These are phyloP conservation scores for Euura saliciscinereae DNA, from an alignment of 1,140 invertebrate genomes.

Conservation along the genomic window DNA sequence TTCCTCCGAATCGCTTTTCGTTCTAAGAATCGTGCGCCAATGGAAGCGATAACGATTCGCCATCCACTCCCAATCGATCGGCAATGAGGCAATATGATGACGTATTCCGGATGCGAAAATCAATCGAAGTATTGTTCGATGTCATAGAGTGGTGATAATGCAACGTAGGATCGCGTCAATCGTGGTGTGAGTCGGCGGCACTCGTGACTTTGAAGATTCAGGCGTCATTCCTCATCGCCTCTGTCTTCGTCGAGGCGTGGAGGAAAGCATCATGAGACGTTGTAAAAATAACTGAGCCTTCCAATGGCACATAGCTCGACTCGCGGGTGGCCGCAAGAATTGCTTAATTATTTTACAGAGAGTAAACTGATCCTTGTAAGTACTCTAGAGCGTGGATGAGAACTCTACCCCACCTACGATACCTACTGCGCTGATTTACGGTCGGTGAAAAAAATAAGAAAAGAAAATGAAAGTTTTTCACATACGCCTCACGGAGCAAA, in stretches of 20 bases:
- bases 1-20: neutral
- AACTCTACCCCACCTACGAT: no score
- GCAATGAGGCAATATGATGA: no score
- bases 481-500: no score
- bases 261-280: neutral
- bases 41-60: neutral
- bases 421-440: no score
- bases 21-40: neutral
- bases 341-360: neutral
- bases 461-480: no score
- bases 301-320: neutral
- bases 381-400: no score
- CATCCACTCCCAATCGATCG: neutral
- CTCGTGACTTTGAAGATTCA: neutral
- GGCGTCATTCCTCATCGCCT: neutral
- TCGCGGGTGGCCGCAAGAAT: neutral
- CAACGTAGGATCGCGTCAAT: neutral
- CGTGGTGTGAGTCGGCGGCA: neutral
- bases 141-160: no score
- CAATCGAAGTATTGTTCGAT: no score
- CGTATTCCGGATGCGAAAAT: no score
- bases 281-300: neutral
- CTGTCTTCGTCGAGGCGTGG: neutral
- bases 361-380: neutral
- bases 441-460: no score